Evolutionary conservation across 1,140 invertebrate species (phyloP).

Genomic region (Lepidurus packardi): DNA sequence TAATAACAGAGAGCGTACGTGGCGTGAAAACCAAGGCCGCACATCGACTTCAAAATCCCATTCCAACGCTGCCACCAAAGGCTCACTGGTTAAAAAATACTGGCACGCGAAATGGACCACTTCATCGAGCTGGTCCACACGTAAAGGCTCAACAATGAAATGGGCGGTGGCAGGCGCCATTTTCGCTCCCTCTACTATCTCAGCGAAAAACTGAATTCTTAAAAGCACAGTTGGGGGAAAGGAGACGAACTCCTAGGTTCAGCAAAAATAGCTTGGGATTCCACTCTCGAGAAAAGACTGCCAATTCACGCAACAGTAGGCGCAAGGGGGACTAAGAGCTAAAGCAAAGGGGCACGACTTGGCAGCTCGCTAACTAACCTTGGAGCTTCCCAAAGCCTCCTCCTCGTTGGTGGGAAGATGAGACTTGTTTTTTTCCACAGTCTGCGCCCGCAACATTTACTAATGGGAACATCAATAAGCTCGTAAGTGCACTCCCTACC

Average conservation of each 20-base stretch:
- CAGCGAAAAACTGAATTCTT: too few relatives aligned
- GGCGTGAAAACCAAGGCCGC: not conserved
- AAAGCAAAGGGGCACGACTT: not conserved
- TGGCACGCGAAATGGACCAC: conserved; percentile 1
- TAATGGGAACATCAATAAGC: not conserved
- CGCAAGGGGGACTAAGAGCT: not conserved
- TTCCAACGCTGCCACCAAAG: not conserved
- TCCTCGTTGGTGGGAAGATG: not conserved
- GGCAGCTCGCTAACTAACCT: not conserved
- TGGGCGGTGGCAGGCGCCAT: not conserved
- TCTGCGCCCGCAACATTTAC: not conserved
- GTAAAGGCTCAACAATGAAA: not conserved
- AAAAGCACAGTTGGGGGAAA: too few relatives aligned
- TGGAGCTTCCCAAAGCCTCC: not conserved
- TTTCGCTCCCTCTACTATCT: not conserved
- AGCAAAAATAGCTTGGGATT: not conserved
- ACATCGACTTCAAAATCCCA: not conserved
- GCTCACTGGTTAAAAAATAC: not conserved
- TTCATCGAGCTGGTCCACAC: not conserved
- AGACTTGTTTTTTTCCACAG: too few relatives aligned
- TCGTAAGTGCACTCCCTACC: not conserved
- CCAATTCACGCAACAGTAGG: not conserved
- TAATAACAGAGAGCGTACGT: not conserved
- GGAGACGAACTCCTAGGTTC: not conserved
- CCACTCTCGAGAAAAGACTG: not conserved